Evolutionary conservation across 2,888 invertebrate species (phyloP), one percentile per base, ranked within the genome.

Genomic region (Lissocephala sabroskyi): DNA sequence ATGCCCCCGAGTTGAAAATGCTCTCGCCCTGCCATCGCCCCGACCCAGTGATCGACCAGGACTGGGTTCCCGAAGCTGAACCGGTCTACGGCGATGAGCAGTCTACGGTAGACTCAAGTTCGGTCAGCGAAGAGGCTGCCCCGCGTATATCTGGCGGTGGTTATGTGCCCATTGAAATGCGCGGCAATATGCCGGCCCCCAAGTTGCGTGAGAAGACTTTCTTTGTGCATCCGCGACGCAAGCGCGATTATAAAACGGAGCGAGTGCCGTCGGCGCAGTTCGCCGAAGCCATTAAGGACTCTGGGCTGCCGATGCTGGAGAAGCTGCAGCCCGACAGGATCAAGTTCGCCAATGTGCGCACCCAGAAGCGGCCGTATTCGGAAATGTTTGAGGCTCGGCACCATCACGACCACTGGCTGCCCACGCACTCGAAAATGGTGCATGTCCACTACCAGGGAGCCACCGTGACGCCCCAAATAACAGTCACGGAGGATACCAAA

Each of bases 151-250:
- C 26, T 0, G 51, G 59, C 1, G 30, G 29, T 0, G 52, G 46
- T 0, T 3, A 16, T 1, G 19, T 65, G 18, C 62, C 73, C 2
- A 19, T 71, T 1, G 55, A 52, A 0, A 47, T 41, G 30, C 76
- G 81, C 0, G 70, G 80, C 1, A 83, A 82, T 41, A 82, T 84
- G 82, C 84, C 83, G 1, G 84, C 84, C 0, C 82, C 84, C 0
- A 37, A 57, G 36, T 63, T 56, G 33, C 71, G 84, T 0, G 81
- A 84, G 49, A 66, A 81, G 2, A 83, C 82, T 0, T 50, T 84
- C 1, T 61, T 71, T 0, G 61, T 71, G 2, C 79, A 84, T 58
- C 83, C 82, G 0, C 51, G 81, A 0, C 56, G 70, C 1, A 63
- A 58, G 1, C 65, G 84, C 2, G 56, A 83, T n/a, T 82, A 83